Evolutionary conservation across 1,140 invertebrate genomes (phyloP).

Genomic region (Orussus abietinus): DNA sequence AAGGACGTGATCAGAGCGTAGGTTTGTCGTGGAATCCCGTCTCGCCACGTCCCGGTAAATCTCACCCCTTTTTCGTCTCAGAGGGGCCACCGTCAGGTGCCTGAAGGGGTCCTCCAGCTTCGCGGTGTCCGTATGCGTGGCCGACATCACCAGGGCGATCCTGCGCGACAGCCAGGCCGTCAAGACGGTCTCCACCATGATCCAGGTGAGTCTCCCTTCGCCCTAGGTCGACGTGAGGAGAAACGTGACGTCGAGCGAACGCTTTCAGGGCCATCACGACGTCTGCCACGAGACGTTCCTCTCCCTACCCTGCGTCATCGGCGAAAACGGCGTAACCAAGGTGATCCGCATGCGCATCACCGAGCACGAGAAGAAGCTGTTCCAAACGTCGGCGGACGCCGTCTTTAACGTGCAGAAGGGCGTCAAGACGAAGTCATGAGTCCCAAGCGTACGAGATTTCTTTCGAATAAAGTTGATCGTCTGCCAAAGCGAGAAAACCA

Average conservation of each 20-base stretch:
- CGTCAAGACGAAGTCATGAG: slow-evolving; percentile 23
- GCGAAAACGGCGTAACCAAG: slow-evolving; percentile 56
- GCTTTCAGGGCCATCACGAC: slow-evolving; percentile 56
- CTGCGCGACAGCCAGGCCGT: slow-evolving; percentile 54
- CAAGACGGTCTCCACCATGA: slow-evolving; percentile 56
- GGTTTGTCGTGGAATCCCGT: too few relatives aligned
- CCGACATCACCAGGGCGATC: slow-evolving; percentile 52
- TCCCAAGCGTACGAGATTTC: neutral
- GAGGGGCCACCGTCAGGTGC: slow-evolving; percentile 53
- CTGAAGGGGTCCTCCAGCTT: slow-evolving; percentile 58
- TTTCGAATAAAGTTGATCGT: slow-evolving; percentile 7
- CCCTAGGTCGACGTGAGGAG: too few relatives aligned
- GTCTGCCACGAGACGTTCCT: slow-evolving; percentile 59
- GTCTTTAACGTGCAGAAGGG: slow-evolving; percentile 47
- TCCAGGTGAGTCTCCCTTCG: slow-evolving; percentile 48
- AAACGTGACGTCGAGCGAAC: too few relatives aligned
- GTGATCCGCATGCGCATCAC: slow-evolving; percentile 56
- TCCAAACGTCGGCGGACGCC: slow-evolving; percentile 49
- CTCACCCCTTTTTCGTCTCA: slow-evolving; percentile 24
- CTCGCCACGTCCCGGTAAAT: too few relatives aligned
- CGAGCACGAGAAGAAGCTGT: slow-evolving; percentile 51
- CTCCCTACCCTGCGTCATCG: slow-evolving; percentile 58
- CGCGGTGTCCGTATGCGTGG: slow-evolving; percentile 54
- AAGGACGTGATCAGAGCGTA: slow-evolving; percentile 56
- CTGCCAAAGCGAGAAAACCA: neutral